A percentile compares a stretch with the other conserved stretches of the same genome.
Conservation (phyloP, 2,113 vertebrate species). For the Tor tambroides region DNA sequence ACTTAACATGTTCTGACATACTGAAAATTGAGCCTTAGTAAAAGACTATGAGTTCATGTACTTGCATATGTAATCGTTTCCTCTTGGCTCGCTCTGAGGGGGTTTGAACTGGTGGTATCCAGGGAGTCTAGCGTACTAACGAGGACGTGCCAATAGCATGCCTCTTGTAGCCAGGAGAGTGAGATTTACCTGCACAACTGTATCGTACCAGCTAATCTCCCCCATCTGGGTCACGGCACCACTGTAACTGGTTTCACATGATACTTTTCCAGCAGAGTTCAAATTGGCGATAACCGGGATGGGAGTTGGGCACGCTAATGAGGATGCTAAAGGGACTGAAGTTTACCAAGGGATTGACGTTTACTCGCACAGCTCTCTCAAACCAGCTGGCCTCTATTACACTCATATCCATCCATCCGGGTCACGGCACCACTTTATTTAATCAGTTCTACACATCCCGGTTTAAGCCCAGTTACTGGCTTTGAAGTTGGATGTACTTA, state of each 20-base stretch:
- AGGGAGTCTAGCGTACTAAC: background rate
- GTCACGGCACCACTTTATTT: background rate
- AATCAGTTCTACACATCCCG: background rate
- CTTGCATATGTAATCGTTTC: background rate
- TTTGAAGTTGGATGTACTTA: background rate
- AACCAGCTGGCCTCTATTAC: background rate
- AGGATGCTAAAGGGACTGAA: background rate
- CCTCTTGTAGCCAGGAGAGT: background rate
- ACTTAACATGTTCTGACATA: background rate
- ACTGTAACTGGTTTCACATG: background rate
- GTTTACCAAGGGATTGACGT: background rate
- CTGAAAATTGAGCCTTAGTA: background rate
- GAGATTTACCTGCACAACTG: background rate
- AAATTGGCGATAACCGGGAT: background rate
- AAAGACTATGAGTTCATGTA: background rate
- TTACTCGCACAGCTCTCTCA: background rate
- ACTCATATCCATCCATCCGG: background rate
- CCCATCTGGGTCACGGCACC: background rate
- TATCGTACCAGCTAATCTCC: background rate
- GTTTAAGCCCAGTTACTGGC: too few relatives aligned
- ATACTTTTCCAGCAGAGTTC: background rate
- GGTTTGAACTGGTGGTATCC: background rate
- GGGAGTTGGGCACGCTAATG: background rate
- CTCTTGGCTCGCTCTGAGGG: background rate
- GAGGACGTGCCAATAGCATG: background rate